Evolutionary conservation across 2,888 invertebrate species (phyloP), one percentile per base, ranked within the genome.

Genomic region (Phaonia tiefii): DNA sequence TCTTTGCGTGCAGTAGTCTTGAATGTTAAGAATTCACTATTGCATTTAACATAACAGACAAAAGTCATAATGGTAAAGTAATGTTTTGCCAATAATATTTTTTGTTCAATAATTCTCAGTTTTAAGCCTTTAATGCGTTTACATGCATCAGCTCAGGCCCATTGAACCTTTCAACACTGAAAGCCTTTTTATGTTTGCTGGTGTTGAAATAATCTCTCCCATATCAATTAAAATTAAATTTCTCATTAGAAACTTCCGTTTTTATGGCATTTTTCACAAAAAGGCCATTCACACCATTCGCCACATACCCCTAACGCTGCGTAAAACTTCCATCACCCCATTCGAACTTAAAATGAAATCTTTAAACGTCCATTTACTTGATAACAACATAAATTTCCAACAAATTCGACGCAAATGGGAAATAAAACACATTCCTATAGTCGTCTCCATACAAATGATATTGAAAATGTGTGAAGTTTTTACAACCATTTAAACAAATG

Each of bases 401-500:
- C 25, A 63, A 42, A 65, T 65, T 2, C 51, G 10, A 7, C 51
- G 4, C 20, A 51, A 65, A 25, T 65, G 22, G 44, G 44, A 44
- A 44, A 65, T 44, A 65, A 44, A 51, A 3, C 51, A 51, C 51
- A 51, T 51, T 51, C 22, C 51, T 1, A 31, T 31, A 1, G 8
- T 22, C 25, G 22, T 37, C 8, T 22, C 44, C 15, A 25, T 44
- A 25, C n/a, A 44, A 65, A 25, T 44, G 25, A 65, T 22, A 25
- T 1, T 25, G 25, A 44, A 58, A 65, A 65, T 65, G 63, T 65
- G 63, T 65, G 63, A 65, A 65, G 25, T 65, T 42, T 15, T 65
- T 44, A 65, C 42, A 44, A 25, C 42, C 44, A 44, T 65, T n/a
- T 25, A 65, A 42, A 44, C 22, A 44, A 44, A 22, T 44, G 25